Conservation (phyloP, 1,140 invertebrate genomes). For the Eulimnadia texana region DNA sequence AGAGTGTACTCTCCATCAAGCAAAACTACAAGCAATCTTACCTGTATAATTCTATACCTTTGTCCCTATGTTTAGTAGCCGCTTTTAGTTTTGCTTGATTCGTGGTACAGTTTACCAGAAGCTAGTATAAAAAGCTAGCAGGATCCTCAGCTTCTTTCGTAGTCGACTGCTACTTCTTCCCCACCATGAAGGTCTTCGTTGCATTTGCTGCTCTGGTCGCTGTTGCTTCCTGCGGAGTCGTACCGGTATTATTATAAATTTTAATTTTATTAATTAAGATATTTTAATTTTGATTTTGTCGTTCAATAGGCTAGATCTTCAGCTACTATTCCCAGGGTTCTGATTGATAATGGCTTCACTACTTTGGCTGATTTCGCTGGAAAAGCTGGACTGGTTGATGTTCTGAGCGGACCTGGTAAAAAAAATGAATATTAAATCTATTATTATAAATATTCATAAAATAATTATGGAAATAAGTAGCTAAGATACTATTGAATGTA, state of each 20-base stretch:
- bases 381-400: slow-evolving; percentile 12
- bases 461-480: neutral
- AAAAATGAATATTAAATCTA: too few relatives aligned
- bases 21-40: too few relatives aligned
- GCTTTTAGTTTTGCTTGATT: too few relatives aligned
- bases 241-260: neutral
- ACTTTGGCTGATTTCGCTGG: slow-evolving; percentile 10
- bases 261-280: neutral
- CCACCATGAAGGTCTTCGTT: neutral
- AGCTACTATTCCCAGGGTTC: neutral
- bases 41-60: too few relatives aligned
- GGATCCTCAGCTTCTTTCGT: too few relatives aligned
- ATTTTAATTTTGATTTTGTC: neutral
- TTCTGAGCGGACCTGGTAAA: slow-evolving; percentile 13
- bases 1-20: too few relatives aligned
- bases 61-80: too few relatives aligned
- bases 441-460: neutral
- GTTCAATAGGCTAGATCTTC: neutral
- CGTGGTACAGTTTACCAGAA: too few relatives aligned
- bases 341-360: slow-evolving; percentile 1
- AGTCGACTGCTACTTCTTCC: neutral
- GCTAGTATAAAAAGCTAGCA: too few relatives aligned
- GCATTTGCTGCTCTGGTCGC: neutral
- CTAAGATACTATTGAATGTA: neutral
- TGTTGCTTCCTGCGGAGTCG: neutral